phyloP scores from a whole-genome alignment of 2,888 invertebrate genomes.

The Catotricha subobsoleta region DNA sequence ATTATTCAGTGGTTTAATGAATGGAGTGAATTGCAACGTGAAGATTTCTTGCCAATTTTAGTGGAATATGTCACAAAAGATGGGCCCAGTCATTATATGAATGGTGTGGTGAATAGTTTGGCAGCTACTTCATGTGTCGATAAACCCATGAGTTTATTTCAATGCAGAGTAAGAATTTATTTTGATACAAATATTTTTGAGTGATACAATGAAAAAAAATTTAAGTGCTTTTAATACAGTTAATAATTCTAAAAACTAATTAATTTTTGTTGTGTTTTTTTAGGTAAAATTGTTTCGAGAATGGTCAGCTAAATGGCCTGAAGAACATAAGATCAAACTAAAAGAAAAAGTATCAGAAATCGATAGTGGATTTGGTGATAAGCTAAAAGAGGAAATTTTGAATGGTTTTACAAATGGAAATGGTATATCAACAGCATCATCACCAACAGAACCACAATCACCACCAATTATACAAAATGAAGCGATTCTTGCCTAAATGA shows the following conservation, averaged over 20 bases:
- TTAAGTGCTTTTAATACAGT: too few species aligned
- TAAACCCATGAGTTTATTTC: conserved; percentile 65
- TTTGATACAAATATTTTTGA: neutral
- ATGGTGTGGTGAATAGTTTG: conserved; percentile 52
- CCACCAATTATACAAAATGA: conserved; percentile 14
- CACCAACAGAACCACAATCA: conserved; percentile 2
- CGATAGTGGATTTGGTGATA: conserved; percentile 52
- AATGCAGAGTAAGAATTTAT: conserved; percentile 49
- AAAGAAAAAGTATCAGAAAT: conserved; percentile 50
- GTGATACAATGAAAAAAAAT: too few species aligned
- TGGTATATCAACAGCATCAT: neutral
- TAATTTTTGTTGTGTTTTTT: conserved; percentile 13
- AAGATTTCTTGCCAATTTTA: conserved; percentile 63
- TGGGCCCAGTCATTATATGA: conserved; percentile 42
- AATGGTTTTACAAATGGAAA: conserved; percentile 7
- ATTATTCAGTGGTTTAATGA: conserved; percentile 74
- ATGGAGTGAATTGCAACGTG: conserved; percentile 73
- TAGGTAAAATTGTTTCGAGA: conserved; percentile 67
- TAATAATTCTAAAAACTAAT: neutral
- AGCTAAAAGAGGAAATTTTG: conserved; percentile 38
- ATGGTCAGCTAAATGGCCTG: conserved; percentile 65
- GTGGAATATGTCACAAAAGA: conserved; percentile 39
- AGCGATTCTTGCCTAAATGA: conserved; percentile 14
- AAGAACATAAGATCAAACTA: conserved; percentile 50
- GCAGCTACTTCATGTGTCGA: conserved; percentile 48